Evolutionary conservation across 2,113 vertebrate species (phyloP).

Genomic region (Thamnaconus septentrionalis): DNA sequence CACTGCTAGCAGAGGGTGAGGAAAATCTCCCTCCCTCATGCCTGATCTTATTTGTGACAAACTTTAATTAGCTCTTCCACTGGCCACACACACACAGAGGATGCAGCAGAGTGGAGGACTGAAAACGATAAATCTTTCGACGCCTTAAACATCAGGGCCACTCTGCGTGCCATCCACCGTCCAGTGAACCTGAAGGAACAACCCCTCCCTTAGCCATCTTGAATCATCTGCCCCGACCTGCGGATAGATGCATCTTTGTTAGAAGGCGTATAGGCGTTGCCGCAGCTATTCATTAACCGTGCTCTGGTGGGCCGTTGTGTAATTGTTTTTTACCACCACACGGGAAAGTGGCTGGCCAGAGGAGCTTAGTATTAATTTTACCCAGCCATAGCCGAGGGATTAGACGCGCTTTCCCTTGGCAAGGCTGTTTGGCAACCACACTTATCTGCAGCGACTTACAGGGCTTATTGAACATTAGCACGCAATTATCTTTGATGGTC

Average conservation of each 20-base stretch:
- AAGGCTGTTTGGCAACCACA: slow-evolving; percentile 63
- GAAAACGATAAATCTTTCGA: slow-evolving; percentile 46
- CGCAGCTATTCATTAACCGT: slow-evolving; percentile 60
- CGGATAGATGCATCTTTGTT: slow-evolving; percentile 45
- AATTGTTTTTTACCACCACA: slow-evolving; percentile 61
- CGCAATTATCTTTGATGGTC: slow-evolving; percentile 73
- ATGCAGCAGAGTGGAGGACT: slow-evolving; percentile 20
- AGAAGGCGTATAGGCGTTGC: slow-evolving; percentile 42
- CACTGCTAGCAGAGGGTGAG: too few species aligned
- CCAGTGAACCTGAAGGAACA: slow-evolving; percentile 48
- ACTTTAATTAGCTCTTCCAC: slow-evolving; percentile 41
- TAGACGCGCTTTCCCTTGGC: slow-evolving; percentile 63
- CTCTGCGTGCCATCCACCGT: slow-evolving; percentile 32
- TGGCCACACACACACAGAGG: not conserved
- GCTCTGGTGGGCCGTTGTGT: slow-evolving; percentile 57
- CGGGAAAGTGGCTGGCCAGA: slow-evolving; percentile 50
- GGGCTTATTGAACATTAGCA: slow-evolving; percentile 75
- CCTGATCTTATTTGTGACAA: slow-evolving; percentile 20
- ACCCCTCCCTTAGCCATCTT: slow-evolving; percentile 24
- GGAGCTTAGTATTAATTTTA: slow-evolving; percentile 65
- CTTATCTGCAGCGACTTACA: slow-evolving; percentile 67
- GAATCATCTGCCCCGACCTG: slow-evolving; percentile 40
- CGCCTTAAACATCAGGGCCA: slow-evolving; percentile 23
- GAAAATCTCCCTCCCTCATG: not conserved
- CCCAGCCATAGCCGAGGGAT: slow-evolving; percentile 57